Percentiles rank a stretch among this genome's conserved stretches.
Evolutionary conservation across 2,113 vertebrate genomes (phyloP).

Genomic region (Anthoscopus minutus): DNA sequence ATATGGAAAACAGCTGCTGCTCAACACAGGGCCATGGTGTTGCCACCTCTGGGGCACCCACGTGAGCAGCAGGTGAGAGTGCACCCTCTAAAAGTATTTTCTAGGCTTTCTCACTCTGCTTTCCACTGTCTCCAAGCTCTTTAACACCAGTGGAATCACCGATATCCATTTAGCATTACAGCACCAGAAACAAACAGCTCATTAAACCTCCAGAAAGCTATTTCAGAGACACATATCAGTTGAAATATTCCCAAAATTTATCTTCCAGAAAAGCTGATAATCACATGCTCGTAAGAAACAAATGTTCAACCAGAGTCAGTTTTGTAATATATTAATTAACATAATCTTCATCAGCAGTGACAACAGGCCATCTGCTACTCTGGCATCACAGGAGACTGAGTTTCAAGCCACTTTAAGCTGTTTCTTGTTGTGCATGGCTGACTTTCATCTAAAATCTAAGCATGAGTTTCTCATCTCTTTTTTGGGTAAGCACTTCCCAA

Average conservation of each 20-base stretch:
- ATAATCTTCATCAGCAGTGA: constrained; percentile 40
- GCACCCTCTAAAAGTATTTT: background rate
- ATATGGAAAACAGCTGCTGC: background rate
- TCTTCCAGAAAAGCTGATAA: constrained; percentile 43
- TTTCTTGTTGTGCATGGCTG: background rate
- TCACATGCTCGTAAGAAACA: constrained; percentile 7
- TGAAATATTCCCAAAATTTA: constrained; percentile 13
- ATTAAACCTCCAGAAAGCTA: constrained; percentile 13
- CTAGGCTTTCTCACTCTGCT: background rate
- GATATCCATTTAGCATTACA: background rate
- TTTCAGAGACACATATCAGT: background rate
- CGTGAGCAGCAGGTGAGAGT: background rate
- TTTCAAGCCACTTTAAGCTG: background rate
- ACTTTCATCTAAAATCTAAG: background rate
- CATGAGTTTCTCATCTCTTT: background rate
- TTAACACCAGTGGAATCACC: background rate
- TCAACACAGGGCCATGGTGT: background rate
- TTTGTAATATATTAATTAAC: constrained; percentile 62
- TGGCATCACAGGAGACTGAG: background rate
- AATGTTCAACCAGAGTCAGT: constrained; percentile 22
- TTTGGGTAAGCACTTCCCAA: background rate
- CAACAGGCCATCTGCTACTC: constrained; percentile 58
- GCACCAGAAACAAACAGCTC: background rate
- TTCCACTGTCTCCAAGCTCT: background rate
- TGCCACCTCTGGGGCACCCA: background rate